A percentile compares a stretch with the other conserved stretches of the same genome.
phyloP scores from a whole-genome alignment of 2,113 vertebrate species.

The Hyaena hyaena region DNA sequence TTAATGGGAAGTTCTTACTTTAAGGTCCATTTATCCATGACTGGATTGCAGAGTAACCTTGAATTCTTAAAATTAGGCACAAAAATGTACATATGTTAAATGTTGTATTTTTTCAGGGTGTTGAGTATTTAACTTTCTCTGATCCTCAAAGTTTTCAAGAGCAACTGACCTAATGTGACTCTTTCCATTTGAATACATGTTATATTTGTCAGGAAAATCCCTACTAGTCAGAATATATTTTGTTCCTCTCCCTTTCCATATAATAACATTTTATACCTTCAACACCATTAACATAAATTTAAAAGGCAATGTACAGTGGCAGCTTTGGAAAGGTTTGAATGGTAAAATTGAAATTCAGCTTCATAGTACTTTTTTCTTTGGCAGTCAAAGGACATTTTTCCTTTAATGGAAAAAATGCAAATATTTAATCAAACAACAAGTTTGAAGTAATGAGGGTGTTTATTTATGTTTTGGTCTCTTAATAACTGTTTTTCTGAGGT shows the following conservation, averaged over 20 bases:
- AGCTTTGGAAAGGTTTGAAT: neutral
- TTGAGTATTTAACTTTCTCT: neutral
- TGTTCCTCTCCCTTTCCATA: neutral
- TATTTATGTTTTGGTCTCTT: constrained; percentile 43
- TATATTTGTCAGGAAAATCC: constrained; percentile 25
- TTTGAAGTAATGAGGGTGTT: constrained; percentile 29
- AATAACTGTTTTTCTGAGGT: constrained; percentile 19
- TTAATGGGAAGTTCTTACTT: neutral
- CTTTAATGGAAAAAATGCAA: constrained; percentile 46
- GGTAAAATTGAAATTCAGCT: constrained; percentile 40
- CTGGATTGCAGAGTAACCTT: neutral
- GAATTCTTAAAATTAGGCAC: neutral
- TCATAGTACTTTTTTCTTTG: neutral
- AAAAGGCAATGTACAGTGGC: neutral
- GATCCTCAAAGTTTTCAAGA: constrained; percentile 16
- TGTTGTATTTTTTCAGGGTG: neutral
- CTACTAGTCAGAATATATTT: constrained; percentile 35
- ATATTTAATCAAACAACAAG: constrained; percentile 58
- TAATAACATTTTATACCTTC: constrained; percentile 34
- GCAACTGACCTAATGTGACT: neutral
- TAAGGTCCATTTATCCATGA: neutral
- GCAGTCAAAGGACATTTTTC: constrained; percentile 17
- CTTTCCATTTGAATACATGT: neutral
- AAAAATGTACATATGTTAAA: neutral
- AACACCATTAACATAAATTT: constrained; percentile 16